Percentiles rank a stretch among this genome's conserved stretches.
Evolutionary conservation across 2,797 vertebrate genomes (phyloP).

Genomic region (Catostomus latipinnis): DNA sequence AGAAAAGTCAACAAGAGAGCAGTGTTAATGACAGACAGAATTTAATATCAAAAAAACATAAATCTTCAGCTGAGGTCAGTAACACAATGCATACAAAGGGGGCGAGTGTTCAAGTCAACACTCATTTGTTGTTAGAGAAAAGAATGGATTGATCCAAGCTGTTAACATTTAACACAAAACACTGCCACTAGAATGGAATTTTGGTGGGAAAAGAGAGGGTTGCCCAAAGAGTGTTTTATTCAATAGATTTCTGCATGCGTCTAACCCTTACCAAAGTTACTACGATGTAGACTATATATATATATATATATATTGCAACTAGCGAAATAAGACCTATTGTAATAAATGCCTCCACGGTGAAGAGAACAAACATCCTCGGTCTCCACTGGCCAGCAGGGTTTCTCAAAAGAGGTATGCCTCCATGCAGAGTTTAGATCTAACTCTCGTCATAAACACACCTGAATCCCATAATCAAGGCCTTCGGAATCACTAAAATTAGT

Average conservation of each 20-base stretch:
- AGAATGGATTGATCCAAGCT: slow-evolving; percentile 82
- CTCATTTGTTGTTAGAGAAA: slow-evolving; percentile 84
- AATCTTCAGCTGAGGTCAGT: slow-evolving; percentile 92
- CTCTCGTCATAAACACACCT: not conserved
- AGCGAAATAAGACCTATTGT: not conserved
- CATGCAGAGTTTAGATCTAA: no score
- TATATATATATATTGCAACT: not conserved
- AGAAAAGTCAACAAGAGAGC: slow-evolving; percentile 98
- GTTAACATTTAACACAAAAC: slow-evolving; percentile 91
- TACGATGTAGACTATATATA: not conserved
- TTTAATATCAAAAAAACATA: slow-evolving; percentile 99
- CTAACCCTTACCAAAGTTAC: not conserved
- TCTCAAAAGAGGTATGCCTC: no score
- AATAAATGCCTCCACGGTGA: no score
- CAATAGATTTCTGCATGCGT: no score
- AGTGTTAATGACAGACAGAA: slow-evolving; percentile 93
- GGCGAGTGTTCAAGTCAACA: slow-evolving; percentile 87
- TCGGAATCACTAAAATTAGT: not conserved
- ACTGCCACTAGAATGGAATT: slow-evolving; percentile 80
- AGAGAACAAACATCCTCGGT: no score
- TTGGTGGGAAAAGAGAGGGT: not conserved
- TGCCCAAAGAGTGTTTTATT: not conserved
- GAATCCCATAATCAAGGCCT: no score
- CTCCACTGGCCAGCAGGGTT: no score
- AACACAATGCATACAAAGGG: slow-evolving; percentile 87